Base-by-base conservation (phyloP, 1,140 invertebrate genomes). In the Drosophila obscura region DNA sequence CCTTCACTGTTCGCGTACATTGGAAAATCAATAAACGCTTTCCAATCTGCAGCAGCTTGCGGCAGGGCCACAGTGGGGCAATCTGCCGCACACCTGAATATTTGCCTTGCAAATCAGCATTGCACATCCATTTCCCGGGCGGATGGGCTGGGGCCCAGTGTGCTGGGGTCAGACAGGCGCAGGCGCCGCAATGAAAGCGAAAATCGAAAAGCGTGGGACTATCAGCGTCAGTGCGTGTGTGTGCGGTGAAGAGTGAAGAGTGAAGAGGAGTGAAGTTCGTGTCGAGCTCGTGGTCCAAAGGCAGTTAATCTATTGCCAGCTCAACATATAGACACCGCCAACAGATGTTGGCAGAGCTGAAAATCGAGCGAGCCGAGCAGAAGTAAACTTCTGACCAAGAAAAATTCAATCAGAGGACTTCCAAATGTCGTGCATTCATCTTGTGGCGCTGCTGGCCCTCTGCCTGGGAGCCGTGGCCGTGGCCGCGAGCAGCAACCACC, bases 261-360 rank as follows among this genome's bases (percentile, higher is more conserved):
- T 1, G 11, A 7, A 11, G 35, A 39, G 35, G 11, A 39, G 35
- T 39, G 11, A 11, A 39, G 35, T 39, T 39, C 35, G 35, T 39
- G 31, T 24, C 22, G 22, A 0, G 26, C 5, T 28, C 63, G 43
- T 59, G 49, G 66, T 55, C 74, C 64, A 78, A 58, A 85, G 77
- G 53, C 68, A 81, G 71, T 79, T 82, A 66, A 87, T 76, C 76
- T 82, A 82, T 75, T 79, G 83, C 83, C 82, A 88, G 83, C 83
- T 76, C 83, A 82, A 82, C 82, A 88, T 87, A 88, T 82, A 87
- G 83, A 82, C 74, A 79, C 77, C 78, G 80, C 78, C 83, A 87
- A 87, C 82, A 87, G 82, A 87, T 87, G 82, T 87, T 87, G 56
- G 64, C 77, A 73, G 73, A 44, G 51, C 44, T 46, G 57, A 77